phyloP scores from a whole-genome alignment of 2,888 invertebrate genomes.

The Ormyrus labotus region DNA sequence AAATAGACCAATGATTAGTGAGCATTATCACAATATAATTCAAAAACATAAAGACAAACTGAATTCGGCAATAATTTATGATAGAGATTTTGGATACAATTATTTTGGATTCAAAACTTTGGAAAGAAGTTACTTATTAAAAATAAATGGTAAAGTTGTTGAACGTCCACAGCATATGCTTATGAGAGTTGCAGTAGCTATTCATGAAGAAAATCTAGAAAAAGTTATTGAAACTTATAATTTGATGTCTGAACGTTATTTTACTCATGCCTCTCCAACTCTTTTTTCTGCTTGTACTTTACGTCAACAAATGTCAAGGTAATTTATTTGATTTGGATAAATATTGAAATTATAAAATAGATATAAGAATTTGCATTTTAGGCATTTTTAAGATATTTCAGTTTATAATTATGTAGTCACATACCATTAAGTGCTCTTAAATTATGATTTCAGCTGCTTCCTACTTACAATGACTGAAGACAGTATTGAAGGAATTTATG shows the following conservation, averaged over 20 bases:
- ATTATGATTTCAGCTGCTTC: conserved; percentile 84
- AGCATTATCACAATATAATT: conserved; percentile 87
- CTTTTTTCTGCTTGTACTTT: conserved; percentile 96
- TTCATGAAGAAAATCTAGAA: conserved; percentile 95
- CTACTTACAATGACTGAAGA: conserved; percentile 95
- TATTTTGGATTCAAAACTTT: conserved; percentile 99
- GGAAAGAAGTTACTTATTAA: conserved; percentile 95
- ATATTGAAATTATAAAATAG: conserved; percentile 11
- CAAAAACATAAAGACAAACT: conserved; percentile 91
- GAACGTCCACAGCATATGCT: conserved; percentile 99
- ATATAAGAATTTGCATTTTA: conserved; percentile 5
- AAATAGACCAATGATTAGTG: conserved; percentile 90
- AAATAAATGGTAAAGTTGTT: conserved; percentile 92
- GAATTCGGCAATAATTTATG: conserved; percentile 97
- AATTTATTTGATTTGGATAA: conserved; percentile 42
- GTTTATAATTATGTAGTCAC: no score
- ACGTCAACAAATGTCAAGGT: conserved; percentile 93
- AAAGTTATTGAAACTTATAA: conserved; percentile 97
- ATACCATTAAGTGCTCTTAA: no score
- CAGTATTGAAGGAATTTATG: conserved; percentile 96
- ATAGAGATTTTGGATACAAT: conserved; percentile 96
- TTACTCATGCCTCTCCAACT: conserved; percentile 98
- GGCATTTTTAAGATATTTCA: background rate
- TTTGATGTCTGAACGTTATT: conserved; percentile 94
- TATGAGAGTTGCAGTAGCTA: conserved; percentile 97